These are phyloP conservation scores for Eristalis intricaria DNA, from an alignment of 2,888 invertebrate species.

Conservation along the genomic window DNA sequence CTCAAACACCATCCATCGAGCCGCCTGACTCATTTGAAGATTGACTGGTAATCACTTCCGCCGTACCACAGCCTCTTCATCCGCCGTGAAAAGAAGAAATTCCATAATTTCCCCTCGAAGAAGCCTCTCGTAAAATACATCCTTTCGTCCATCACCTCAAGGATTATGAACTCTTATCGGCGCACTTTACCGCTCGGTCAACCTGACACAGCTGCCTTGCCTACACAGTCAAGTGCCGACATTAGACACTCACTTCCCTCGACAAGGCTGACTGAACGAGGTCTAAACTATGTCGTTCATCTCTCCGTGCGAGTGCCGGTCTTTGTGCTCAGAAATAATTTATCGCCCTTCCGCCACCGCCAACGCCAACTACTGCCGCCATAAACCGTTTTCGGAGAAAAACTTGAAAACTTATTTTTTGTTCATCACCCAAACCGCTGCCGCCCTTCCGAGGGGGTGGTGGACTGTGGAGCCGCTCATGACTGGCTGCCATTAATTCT, in stretches of 20 bases:
- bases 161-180: constrained; percentile 38
- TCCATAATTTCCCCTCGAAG: not conserved
- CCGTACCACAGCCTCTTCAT: not conserved
- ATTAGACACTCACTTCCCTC: constrained; percentile 28
- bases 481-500: constrained; percentile 50
- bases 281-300: not conserved
- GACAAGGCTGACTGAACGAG: constrained; percentile 9
- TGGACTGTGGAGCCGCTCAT: not conserved
- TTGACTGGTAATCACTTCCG: not conserved
- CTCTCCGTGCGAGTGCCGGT: not conserved
- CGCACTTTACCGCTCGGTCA: constrained; percentile 22
- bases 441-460: not conserved
- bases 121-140: not conserved
- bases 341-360: constrained; percentile 4
- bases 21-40: not conserved
- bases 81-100: not conserved
- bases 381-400: constrained; percentile 31
- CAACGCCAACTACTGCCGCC: constrained; percentile 6
- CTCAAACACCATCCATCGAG: not conserved
- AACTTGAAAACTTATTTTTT: constrained; percentile 30
- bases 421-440: constrained; percentile 50
- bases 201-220: constrained; percentile 14
- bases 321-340: constrained; percentile 46
- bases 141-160: not conserved
- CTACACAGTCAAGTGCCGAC: constrained; percentile 13